Conservation (phyloP, 2,888 invertebrate genomes). For the Ypsolopha sequella region DNA sequence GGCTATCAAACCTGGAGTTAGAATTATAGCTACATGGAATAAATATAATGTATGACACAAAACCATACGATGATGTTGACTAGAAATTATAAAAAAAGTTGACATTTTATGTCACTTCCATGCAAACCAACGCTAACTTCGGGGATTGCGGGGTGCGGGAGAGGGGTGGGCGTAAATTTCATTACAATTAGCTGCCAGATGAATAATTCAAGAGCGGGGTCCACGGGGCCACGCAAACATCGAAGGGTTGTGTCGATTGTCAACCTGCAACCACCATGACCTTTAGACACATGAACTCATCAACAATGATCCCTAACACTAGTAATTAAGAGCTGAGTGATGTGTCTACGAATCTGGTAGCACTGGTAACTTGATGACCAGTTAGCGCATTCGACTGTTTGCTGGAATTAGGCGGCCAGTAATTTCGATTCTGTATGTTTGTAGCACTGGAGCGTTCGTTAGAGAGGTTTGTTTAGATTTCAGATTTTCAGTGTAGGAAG, state of each 20-base stretch:
- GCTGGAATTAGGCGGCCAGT: constrained; percentile 34
- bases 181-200: constrained; percentile 66
- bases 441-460: neutral
- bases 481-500: neutral
- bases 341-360: neutral
- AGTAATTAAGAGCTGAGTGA: too few species aligned
- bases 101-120: neutral
- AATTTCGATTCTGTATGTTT: constrained; percentile 24
- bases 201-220: constrained; percentile 54
- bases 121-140: neutral
- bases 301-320: too few species aligned
- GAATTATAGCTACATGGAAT: too few species aligned
- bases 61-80: too few species aligned
- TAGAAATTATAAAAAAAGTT: too few species aligned
- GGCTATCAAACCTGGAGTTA: too few species aligned
- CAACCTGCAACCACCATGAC: neutral
- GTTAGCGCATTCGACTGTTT: constrained; percentile 32
- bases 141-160: constrained; percentile 14
- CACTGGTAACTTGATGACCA: constrained; percentile 24
- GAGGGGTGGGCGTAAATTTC: constrained; percentile 54
- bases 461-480: constrained; percentile 1
- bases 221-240: constrained; percentile 46
- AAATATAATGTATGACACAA: too few species aligned
- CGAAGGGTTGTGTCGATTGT: constrained; percentile 40
- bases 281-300: too few species aligned